phyloP scores from a whole-genome alignment of 2,888 invertebrate genomes.

The Stenchaetothrips biformis region DNA sequence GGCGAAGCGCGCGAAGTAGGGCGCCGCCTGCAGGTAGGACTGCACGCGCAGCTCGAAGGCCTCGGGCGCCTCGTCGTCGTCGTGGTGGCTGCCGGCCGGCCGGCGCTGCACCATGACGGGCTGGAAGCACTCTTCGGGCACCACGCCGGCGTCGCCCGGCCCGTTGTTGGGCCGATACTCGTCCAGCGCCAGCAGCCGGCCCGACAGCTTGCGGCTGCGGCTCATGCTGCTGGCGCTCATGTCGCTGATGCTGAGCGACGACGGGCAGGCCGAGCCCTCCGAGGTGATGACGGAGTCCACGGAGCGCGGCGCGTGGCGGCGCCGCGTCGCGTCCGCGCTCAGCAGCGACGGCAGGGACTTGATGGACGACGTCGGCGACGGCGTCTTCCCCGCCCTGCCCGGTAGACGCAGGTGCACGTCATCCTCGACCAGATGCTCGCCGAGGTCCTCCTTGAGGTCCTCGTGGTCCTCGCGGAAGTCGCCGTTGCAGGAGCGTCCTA shows the following conservation, averaged over 20 bases:
- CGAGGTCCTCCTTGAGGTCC: too few relatives aligned
- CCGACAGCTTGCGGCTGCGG: background rate
- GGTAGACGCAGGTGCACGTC: background rate
- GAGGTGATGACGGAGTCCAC: slow-evolving; percentile 1
- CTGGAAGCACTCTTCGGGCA: slow-evolving; percentile 43
- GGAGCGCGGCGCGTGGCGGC: background rate
- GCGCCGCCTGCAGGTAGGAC: slow-evolving; percentile 40
- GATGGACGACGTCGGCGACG: background rate
- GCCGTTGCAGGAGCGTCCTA: too few relatives aligned
- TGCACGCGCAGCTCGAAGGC: slow-evolving; percentile 29
- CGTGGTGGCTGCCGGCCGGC: slow-evolving; percentile 32
- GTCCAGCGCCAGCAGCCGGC: slow-evolving; percentile 40
- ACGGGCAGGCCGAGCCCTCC: slow-evolving; percentile 36
- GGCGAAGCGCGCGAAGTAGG: slow-evolving; percentile 65
- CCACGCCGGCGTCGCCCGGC: slow-evolving; percentile 35
- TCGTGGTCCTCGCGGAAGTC: too few relatives aligned
- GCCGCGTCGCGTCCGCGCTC: background rate
- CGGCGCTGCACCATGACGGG: slow-evolving; percentile 19
- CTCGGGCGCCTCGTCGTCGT: slow-evolving; percentile 26
- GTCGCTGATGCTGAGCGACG: background rate
- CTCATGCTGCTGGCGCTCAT: background rate
- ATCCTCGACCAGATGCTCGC: background rate
- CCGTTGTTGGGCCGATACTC: slow-evolving; percentile 30
- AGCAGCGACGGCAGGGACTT: background rate
- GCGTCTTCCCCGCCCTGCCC: background rate